phyloP scores from a whole-genome alignment of 37 sponge, comb jelly and placozoan genomes.

The Axinella damicornis region DNA sequence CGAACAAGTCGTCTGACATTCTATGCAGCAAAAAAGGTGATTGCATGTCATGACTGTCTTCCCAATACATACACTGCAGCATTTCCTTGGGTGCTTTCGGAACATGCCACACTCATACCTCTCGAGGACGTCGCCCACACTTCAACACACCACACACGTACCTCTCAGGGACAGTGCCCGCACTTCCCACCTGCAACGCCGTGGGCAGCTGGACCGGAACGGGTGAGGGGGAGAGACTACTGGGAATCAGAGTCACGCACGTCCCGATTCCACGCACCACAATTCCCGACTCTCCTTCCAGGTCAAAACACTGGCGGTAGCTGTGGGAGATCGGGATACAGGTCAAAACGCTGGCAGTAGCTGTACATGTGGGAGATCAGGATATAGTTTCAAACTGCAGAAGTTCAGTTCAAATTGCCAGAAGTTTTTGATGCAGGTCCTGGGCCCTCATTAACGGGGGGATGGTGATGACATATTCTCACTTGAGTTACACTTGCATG shows the following conservation, averaged over 20 bases:
- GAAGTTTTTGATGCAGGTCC: too few relatives aligned
- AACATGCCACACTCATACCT: too few relatives aligned
- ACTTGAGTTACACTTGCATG: too few relatives aligned
- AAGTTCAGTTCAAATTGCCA: too few relatives aligned
- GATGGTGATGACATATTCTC: too few relatives aligned
- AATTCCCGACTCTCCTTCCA: constrained; percentile 93
- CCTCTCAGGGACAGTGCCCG: neutral
- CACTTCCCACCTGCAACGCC: neutral
- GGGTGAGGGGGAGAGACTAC: neutral
- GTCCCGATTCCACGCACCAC: constrained; percentile 95
- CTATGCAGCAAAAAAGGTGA: neutral
- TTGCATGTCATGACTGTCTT: too few relatives aligned
- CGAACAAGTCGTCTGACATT: neutral
- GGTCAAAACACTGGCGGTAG: constrained; percentile 86
- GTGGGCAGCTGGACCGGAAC: constrained; percentile 13
- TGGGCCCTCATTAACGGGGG: too few relatives aligned
- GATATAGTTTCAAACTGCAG: too few relatives aligned
- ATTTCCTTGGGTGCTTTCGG: too few relatives aligned
- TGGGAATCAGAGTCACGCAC: constrained; percentile 39
- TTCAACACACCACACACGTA: neutral
- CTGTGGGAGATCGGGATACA: constrained; percentile 41
- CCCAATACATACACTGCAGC: too few relatives aligned
- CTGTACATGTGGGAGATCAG: too few relatives aligned
- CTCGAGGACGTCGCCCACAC: neutral
- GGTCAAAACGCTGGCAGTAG: too few relatives aligned